A percentile compares a stretch with the other conserved stretches of the same genome.
phyloP scores from a whole-genome alignment of 2,113 vertebrate species.

The Xiphophorus couchianus region DNA sequence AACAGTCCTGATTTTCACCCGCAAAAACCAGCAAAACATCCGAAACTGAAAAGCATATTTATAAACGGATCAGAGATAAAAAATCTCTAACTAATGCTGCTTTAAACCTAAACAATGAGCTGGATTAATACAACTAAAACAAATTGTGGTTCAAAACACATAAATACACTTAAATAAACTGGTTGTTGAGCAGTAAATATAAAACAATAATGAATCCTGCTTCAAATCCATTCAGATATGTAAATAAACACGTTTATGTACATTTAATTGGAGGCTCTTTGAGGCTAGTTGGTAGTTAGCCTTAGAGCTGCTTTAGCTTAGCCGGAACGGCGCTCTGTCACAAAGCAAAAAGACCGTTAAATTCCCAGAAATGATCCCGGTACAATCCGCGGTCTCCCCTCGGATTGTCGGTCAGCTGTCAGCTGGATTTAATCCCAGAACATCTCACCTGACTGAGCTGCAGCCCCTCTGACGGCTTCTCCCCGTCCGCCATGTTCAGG shows the following conservation, averaged over 20 bases:
- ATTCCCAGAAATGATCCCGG: neutral
- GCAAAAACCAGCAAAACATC: constrained; percentile 10
- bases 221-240: neutral
- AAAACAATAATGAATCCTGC: neutral
- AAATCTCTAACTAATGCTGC: neutral
- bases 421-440: neutral
- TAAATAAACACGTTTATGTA: neutral
- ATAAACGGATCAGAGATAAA: no score
- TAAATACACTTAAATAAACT: neutral
- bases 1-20: neutral
- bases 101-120: neutral
- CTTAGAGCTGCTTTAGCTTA: constrained; percentile 44
- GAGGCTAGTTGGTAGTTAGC: constrained; percentile 40
- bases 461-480: constrained; percentile 62
- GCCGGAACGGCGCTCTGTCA: neutral
- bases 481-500: constrained; percentile 81
- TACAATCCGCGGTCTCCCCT: neutral
- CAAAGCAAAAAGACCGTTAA: neutral
- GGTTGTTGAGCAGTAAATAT: neutral
- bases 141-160: neutral
- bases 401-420: neutral
- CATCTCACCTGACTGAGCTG: constrained; percentile 77
- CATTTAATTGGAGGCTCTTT: neutral
- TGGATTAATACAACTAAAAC: neutral
- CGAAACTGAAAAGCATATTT: constrained; percentile 4